Percentiles rank a stretch among this genome's conserved stretches.
These are phyloP conservation scores for Scalopus aquaticus DNA, from an alignment of 2,113 vertebrate species.

Conservation along the genomic window DNA sequence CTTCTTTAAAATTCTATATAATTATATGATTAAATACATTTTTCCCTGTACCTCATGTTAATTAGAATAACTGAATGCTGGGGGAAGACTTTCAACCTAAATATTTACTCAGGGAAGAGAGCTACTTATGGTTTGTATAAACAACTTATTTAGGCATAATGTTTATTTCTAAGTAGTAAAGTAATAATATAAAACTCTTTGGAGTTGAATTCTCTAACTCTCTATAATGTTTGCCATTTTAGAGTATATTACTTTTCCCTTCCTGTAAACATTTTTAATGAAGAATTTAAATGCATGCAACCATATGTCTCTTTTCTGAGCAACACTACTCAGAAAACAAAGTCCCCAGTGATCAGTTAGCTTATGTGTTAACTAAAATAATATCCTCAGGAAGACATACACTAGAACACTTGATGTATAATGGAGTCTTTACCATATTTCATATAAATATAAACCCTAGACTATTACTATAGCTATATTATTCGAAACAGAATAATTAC, in stretches of 20 bases:
- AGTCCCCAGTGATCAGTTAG: conserved; percentile 41
- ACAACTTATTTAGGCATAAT: conserved; percentile 73
- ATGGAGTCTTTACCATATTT: conserved; percentile 32
- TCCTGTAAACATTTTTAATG: conserved; percentile 72
- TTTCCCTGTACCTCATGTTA: neutral
- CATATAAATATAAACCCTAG: neutral
- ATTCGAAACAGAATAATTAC: conserved; percentile 50
- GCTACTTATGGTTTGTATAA: conserved; percentile 59
- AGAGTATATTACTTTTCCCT: conserved; percentile 50
- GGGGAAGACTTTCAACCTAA: conserved; percentile 60
- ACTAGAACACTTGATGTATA: conserved; percentile 30
- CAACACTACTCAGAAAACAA: conserved; percentile 57
- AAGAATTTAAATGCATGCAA: conserved; percentile 81
- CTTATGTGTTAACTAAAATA: conserved; percentile 69
- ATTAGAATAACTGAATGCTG: conserved; percentile 66
- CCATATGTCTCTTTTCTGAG: conserved; percentile 70
- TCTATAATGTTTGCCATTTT: conserved; percentile 71
- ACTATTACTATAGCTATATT: conserved; percentile 52
- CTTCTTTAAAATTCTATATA: conserved; percentile 52
- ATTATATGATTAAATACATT: conserved; percentile 73
- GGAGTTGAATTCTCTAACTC: conserved; percentile 57
- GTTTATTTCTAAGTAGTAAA: conserved; percentile 77
- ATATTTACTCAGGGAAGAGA: conserved; percentile 67
- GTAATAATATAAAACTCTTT: conserved; percentile 76
- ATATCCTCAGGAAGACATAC: conserved; percentile 14